phyloP scores from a whole-genome alignment of 2,888 invertebrate genomes.

The Noctuana brunneofusca region DNA sequence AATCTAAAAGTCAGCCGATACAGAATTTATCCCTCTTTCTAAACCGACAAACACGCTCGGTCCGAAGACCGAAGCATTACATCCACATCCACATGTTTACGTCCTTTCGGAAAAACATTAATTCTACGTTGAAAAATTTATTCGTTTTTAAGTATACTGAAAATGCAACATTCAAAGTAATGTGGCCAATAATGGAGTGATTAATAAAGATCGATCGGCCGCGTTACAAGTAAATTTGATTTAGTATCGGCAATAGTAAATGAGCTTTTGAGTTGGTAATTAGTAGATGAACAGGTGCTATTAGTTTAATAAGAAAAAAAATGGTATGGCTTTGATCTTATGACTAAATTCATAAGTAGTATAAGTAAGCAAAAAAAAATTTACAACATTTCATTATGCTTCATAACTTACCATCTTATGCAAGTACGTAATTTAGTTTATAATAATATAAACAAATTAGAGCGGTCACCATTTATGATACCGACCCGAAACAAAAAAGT shows the following conservation, averaged over 20 bases:
- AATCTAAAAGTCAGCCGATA: slow-evolving; percentile 43
- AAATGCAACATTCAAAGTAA: slow-evolving; percentile 12
- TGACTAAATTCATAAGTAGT: too few species aligned
- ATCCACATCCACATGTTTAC: slow-evolving; percentile 45
- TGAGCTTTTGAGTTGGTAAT: not conserved
- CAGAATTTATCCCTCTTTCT: slow-evolving; percentile 45
- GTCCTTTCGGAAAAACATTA: slow-evolving; percentile 47
- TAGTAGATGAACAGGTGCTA: too few species aligned
- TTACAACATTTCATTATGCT: too few species aligned
- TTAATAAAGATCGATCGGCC: not conserved
- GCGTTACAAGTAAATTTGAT: not conserved
- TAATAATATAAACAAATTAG: too few species aligned
- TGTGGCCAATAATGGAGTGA: not conserved
- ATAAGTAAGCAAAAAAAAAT: too few species aligned
- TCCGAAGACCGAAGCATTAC: slow-evolving; percentile 43
- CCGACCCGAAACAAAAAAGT: too few species aligned
- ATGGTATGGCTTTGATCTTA: too few species aligned
- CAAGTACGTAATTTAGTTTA: too few species aligned
- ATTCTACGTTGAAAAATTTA: slow-evolving; percentile 38
- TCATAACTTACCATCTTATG: too few species aligned
- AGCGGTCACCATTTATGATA: too few species aligned
- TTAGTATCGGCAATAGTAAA: not conserved
- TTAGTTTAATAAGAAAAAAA: too few species aligned
- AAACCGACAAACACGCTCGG: slow-evolving; percentile 42
- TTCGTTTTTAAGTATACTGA: slow-evolving; percentile 12